These are phyloP conservation scores for Actinernus sp. DNA, from an alignment of 92 coral and sea anemone species.

Conservation along the genomic window DNA sequence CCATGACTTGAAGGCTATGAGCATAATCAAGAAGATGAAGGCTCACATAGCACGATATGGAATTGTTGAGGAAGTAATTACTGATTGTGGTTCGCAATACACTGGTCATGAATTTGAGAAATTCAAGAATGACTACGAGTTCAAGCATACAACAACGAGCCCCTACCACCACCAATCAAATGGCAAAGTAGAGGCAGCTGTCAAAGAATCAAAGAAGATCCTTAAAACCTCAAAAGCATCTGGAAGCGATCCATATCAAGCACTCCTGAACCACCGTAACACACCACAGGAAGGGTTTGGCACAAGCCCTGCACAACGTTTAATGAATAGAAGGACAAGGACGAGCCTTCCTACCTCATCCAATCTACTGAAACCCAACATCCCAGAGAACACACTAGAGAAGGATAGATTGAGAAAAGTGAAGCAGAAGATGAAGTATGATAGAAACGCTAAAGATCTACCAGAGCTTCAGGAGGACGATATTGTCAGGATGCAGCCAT, in stretches of 20 bases:
- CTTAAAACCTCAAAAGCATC: constrained; percentile 14
- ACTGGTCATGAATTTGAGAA: constrained; percentile 12
- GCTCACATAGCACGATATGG: constrained; percentile 2
- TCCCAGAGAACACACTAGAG: not conserved
- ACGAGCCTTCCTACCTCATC: constrained; percentile 38
- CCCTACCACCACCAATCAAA: constrained; percentile 32
- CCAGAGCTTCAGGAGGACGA: too few species aligned
- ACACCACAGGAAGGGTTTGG: constrained; percentile 17
- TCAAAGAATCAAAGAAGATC: constrained; percentile 18
- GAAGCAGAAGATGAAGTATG: constrained; percentile 29
- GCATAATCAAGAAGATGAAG: too few species aligned
- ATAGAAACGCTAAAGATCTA: too few species aligned
- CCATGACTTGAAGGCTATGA: too few species aligned
- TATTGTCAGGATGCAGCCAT: too few species aligned
- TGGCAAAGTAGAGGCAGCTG: constrained; percentile 31
- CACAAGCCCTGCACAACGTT: constrained; percentile 7
- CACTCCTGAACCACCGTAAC: constrained; percentile 22
- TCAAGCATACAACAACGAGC: constrained; percentile 8
- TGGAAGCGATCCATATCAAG: constrained; percentile 20
- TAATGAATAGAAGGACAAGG: constrained; percentile 4
- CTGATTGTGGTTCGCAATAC: constrained; percentile 22
- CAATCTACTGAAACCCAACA: constrained; percentile 11
- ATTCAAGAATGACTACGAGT: constrained; percentile 8
- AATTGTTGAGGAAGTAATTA: constrained; percentile 9
- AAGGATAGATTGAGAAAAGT: constrained; percentile 9